Evolutionary conservation across 2,797 vertebrate species (phyloP).

Genomic region (Melanotaenia pygmaea): DNA sequence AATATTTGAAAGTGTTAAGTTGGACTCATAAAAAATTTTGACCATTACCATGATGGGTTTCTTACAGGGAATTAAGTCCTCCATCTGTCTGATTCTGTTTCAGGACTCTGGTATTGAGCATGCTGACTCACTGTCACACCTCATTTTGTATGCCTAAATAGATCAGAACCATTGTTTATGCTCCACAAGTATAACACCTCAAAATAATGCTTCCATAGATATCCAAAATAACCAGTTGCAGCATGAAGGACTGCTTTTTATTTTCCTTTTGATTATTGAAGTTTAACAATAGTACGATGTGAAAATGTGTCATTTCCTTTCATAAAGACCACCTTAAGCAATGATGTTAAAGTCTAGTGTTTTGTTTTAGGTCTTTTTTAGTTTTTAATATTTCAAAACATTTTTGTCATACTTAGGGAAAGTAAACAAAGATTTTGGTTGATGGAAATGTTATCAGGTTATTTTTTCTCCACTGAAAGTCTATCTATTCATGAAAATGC

Average conservation of each 20-base stretch:
- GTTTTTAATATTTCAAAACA: too few species aligned
- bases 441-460: neutral
- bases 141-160: neutral
- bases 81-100: slow-evolving; percentile 1
- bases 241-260: neutral
- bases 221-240: neutral
- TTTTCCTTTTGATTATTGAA: neutral
- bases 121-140: slow-evolving; percentile 15
- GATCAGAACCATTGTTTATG: neutral
- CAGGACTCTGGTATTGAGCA: neutral
- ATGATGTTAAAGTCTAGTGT: neutral
- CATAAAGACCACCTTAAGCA: neutral
- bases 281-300: neutral
- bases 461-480: neutral
- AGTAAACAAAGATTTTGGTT: neutral
- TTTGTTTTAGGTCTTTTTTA: neutral
- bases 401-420: too few species aligned
- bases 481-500: neutral
- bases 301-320: neutral
- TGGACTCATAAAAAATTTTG: neutral
- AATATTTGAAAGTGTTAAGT: neutral
- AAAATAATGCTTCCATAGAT: neutral
- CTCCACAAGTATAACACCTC: neutral
- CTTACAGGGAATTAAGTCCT: neutral
- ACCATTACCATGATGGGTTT: neutral